Evolutionary conservation across 1,140 invertebrate genomes (phyloP), one percentile per base, ranked within the genome.

Genomic region (Drosophila littoralis): DNA sequence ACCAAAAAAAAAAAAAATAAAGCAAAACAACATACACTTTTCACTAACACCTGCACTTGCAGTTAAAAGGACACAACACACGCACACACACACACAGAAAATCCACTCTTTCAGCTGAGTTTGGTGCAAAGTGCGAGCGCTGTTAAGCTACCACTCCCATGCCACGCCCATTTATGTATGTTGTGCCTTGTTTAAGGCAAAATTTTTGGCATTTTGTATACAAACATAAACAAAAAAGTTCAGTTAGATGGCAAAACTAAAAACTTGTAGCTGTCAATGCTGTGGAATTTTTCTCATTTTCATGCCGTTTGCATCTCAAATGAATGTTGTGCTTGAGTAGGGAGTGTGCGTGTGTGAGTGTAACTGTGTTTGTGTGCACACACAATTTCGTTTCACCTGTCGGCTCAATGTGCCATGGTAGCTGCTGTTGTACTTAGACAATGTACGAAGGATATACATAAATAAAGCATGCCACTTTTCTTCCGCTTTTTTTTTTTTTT

Each of bases 381-480:
- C 79, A 64, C 73, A 77, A 73, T 81, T 81, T 66, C 55, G 63
- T 68, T 79, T 79, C 58, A 79, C 66, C 81, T 79, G 81, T 84
- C 80, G 70, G 81, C 81, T 79, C 61, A 82, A 75, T 83, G 66
- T 83, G 64, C 51, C 48, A 75, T 57, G 50, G 57, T 70, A 35
- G 42, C 40, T 66, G 55, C 33, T 52, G 36, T 33, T 45, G 22
- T 28, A 28, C 33, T 64, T 61, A 69, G 58, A 82, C 72, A 61
- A 59, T 63, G 36, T 60, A 52, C 35, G 35, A 60, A 45, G 51
- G 38, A 28, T 61, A 60, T 68, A 40, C 46, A 60, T 60, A 68
- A 60, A 60, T 60, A 68, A 60, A 60, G 36, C 28, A 57, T 59
- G 55, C 7, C n/a, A 15, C n/a, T 33, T 50, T 51, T 40, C n/a